Conservation (phyloP, 1,140 invertebrate species). For the Pygmarrhopalites habei region DNA sequence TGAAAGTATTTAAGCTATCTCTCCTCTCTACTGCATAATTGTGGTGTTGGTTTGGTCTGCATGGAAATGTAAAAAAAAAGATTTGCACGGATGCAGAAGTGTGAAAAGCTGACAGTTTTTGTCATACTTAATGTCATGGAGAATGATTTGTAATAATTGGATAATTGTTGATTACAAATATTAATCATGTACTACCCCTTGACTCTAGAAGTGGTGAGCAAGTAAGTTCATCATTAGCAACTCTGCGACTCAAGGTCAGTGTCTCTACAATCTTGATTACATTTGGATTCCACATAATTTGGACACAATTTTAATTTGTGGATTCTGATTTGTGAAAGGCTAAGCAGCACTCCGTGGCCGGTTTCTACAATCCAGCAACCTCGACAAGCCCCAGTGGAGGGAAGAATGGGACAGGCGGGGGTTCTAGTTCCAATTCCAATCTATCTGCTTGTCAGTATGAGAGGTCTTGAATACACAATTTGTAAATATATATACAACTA, state of each 20-base stretch:
- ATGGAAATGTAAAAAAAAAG: no score
- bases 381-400: neutral
- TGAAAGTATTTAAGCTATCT: no score
- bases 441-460: conserved; percentile 13
- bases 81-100: no score
- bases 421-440: neutral
- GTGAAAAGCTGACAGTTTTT: no score
- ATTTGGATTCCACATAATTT: no score
- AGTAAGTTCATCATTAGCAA: conserved; percentile 16
- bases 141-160: no score
- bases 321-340: neutral
- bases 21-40: no score
- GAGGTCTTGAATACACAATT: conserved; percentile 3
- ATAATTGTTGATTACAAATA: no score
- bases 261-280: no score
- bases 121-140: no score
- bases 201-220: conserved; percentile 16
- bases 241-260: conserved; percentile 2
- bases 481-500: neutral
- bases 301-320: no score
- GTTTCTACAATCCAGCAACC: conserved; percentile 8
- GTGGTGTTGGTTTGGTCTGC: no score
- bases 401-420: neutral
- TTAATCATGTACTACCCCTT: conserved; percentile 1
- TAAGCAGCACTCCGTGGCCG: conserved; percentile 11